These are phyloP conservation scores for Bombyx mandarina DNA, from an alignment of 1,140 invertebrate species.

Conservation along the genomic window DNA sequence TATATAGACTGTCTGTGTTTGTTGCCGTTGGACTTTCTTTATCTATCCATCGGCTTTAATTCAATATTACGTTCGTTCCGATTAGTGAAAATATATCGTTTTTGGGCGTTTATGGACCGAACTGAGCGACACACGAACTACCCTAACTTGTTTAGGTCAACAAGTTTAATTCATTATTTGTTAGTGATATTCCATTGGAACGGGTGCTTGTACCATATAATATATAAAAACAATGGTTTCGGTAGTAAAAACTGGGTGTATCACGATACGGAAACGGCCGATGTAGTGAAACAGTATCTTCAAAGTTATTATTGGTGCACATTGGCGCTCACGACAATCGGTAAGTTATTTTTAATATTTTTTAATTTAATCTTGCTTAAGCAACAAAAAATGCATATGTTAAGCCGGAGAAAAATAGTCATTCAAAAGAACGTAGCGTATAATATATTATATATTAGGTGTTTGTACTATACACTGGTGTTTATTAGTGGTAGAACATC, in stretches of 20 bases:
- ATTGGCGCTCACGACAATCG: slow-evolving; percentile 93
- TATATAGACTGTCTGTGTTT: slow-evolving; percentile 99
- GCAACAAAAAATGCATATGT: neutral
- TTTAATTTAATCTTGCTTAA: neutral
- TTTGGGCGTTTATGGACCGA: slow-evolving; percentile 98
- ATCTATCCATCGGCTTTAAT: slow-evolving; percentile 98
- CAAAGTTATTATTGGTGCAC: slow-evolving; percentile 99
- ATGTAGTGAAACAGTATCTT: slow-evolving; percentile 94
- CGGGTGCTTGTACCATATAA: slow-evolving; percentile 96
- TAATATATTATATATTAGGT: too few relatives aligned
- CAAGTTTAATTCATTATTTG: slow-evolving; percentile 95
- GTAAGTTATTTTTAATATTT: slow-evolving; percentile 55
- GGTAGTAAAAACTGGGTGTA: slow-evolving; percentile 93
- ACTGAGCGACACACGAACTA: slow-evolving; percentile 99
- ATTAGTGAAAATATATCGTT: slow-evolving; percentile 97
- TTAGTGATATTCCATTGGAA: slow-evolving; percentile 99
- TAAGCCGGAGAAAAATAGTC: neutral
- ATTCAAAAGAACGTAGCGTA: too few relatives aligned
- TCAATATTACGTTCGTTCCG: slow-evolving; percentile 97
- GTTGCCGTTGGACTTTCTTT: slow-evolving; percentile 97
- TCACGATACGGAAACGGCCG: slow-evolving; percentile 83
- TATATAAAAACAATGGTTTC: slow-evolving; percentile 94
- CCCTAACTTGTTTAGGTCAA: slow-evolving; percentile 96
- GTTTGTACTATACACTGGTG: too few relatives aligned
- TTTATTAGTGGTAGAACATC: too few relatives aligned